Base-by-base conservation (phyloP, 64 coral and sea anemone genomes). In the Porites lutea region DNA sequence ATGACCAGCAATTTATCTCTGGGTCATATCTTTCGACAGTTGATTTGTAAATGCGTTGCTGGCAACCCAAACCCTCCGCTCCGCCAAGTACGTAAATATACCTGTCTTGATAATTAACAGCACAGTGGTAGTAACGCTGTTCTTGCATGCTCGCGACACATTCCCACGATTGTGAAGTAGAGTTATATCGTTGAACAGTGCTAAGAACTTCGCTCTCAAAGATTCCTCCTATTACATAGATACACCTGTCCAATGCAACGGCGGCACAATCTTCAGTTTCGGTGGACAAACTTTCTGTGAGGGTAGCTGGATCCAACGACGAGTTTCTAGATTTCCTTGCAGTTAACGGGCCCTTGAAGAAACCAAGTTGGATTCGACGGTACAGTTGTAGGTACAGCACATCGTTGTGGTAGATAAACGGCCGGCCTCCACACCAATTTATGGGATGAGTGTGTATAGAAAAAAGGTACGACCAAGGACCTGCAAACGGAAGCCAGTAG, bases 401-500 rank as follows among this genome's bases (percentile, higher is more conserved):
- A 84, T 13, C 22, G 16, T 21, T 68, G 46, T 61, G 65, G 16
- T 68, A 84, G 65, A 84, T 48, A 8, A 84, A 60, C 12, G 81
- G 81, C 3, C 8, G 65, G 4, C 81, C 81, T 60, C 47, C 65
- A 52, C 81, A 84, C 65, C 6, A 60, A 84, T 18, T 84, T 84
- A 43, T 84, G 67, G 54, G 54, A 57, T 12, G 12, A 69, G 51
- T 61, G 2, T 47, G 62, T 6, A 84, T 51, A 46, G 60, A 60
- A 84, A 63, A 46, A 22, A 84, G 67, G 16, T 66, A 60, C 12
- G 81, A 84, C 81, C 81, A 84, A n/a, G 81, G 81, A 4, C 81
- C 81, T 19, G 81, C 81, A 68, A 84, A 84, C 2, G 81, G 81
- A 68, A 84, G 63, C 81, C 81, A 84, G 63, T 52, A 84, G 63